phyloP scores from a whole-genome alignment of 2,888 invertebrate genomes.

The Vannuccia rotundouncinata region DNA sequence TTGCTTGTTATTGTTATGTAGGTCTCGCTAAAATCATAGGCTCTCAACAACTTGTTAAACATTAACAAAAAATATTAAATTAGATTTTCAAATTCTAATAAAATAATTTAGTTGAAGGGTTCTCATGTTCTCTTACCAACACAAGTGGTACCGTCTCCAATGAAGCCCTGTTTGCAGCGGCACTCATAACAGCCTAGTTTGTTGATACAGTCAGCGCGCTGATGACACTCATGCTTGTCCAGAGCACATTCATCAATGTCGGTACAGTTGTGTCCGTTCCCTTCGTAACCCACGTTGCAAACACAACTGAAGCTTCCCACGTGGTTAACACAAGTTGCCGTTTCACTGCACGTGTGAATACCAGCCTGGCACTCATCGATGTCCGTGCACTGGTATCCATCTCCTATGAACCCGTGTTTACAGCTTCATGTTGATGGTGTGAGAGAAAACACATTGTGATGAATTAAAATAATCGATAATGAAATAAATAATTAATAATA shows the following conservation, averaged over 20 bases:
- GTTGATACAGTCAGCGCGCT: conserved; percentile 56
- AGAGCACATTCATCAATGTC: conserved; percentile 73
- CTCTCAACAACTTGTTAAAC: too few species aligned
- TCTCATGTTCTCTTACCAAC: too few species aligned
- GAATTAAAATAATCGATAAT: too few species aligned
- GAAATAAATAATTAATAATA: too few species aligned
- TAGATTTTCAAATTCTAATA: too few species aligned
- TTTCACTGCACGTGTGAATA: conserved; percentile 62
- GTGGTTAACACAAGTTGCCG: conserved; percentile 63
- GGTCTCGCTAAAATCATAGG: too few species aligned
- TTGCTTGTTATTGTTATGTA: too few species aligned
- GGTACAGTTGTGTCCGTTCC: conserved; percentile 51
- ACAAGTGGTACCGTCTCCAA: conserved; percentile 31
- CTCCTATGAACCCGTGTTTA: conserved; percentile 1
- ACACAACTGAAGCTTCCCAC: conserved; percentile 51
- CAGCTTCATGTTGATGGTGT: not conserved
- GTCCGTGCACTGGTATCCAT: conserved; percentile 42
- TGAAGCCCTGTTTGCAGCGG: conserved; percentile 41
- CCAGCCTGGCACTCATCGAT: conserved; percentile 59
- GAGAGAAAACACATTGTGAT: too few species aligned
- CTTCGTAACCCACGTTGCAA: conserved; percentile 49
- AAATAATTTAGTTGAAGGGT: too few species aligned
- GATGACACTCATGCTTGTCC: conserved; percentile 67
- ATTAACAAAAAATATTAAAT: too few species aligned
- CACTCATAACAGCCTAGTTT: conserved; percentile 71